Evolutionary conservation across 1,140 invertebrate genomes (phyloP), one percentile per base, ranked within the genome.

Genomic region (Trachelipus rathkii): DNA sequence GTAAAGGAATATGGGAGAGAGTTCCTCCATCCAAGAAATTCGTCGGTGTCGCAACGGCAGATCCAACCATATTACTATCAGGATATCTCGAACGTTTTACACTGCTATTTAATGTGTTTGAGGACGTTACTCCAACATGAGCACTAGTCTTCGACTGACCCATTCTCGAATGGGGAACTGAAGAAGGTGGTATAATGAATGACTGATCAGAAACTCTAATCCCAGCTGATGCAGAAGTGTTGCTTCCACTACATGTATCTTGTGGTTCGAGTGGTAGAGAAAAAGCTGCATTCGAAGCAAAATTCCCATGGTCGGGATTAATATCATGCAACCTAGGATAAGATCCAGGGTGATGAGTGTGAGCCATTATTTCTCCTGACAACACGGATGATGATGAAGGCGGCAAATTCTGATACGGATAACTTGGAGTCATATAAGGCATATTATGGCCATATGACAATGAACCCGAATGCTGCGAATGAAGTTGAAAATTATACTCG

Each of bases 261-360:
- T 81, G 80, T 3, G 80, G 77, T 23, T 81, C 80, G 0, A 81
- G 72, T 6, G 80, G 71, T 45, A 81, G 44, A 10, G 80, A 75
- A 44, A 81, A 81, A 43, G 75, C 78, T 43, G 80, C 77, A 46
- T 81, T 81, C 24, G 80, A 73, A 24, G 80, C 77, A 44, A 81
- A 81, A 66, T 78, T 81, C n/a, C 74, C 77, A 44, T 81, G 80
- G 50, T 81, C 80, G 43, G 77, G 53, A 44, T 74, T 72, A 50
- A 81, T 78, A n/a, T 81, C 80, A 77, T 79, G 80, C 53, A 81
- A 81, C 44, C 80, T 75, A 19, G 77, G 80, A 50, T 81, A 81
- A 45, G 79, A 68, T 15, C 77, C 75, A 46, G 80, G 71, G 44
- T 77, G 80, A 46, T 81, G 80, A 11, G 80, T 72, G 23, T 75